A percentile compares a stretch with the other conserved stretches of the same genome.
Evolutionary conservation across 2,113 vertebrate species (phyloP).

Genomic region (Narcine bancroftii): DNA sequence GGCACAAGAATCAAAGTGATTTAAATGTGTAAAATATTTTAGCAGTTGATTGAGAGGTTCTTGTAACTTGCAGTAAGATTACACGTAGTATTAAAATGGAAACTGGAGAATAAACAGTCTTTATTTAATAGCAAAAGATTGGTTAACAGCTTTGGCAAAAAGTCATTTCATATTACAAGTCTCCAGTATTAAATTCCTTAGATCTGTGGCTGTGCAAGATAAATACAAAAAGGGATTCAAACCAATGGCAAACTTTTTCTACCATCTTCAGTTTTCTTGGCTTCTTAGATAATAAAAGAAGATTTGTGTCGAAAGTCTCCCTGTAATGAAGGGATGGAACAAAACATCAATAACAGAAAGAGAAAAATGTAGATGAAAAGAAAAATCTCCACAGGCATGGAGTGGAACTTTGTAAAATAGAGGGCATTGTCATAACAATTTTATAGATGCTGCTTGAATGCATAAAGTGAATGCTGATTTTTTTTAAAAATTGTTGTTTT

Average conservation of each 20-base stretch:
- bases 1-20: too few species aligned
- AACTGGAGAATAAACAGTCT: not conserved
- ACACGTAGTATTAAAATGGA: not conserved
- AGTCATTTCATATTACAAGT: conserved; percentile 47
- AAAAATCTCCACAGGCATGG: not conserved
- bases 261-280: conserved; percentile 42
- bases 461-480: not conserved
- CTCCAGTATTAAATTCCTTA: conserved; percentile 39
- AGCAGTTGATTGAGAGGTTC: not conserved
- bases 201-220: not conserved
- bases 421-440: too few species aligned
- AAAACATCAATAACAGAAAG: not conserved
- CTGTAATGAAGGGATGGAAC: conserved; percentile 53
- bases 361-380: not conserved
- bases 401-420: not conserved
- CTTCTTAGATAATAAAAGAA: conserved; percentile 79
- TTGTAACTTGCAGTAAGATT: not conserved
- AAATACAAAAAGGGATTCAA: too few species aligned
- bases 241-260: conserved; percentile 41
- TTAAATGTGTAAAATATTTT: not conserved
- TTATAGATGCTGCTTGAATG: too few species aligned
- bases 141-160: conserved; percentile 60
- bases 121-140: conserved; percentile 46
- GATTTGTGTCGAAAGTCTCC: conserved; percentile 97
- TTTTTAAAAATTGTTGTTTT: not conserved